A percentile compares a stretch with the other conserved stretches of the same genome.
Conservation (phyloP, 53 echinoderm and acorn worm species). For the Temnopleurus reevesii region DNA sequence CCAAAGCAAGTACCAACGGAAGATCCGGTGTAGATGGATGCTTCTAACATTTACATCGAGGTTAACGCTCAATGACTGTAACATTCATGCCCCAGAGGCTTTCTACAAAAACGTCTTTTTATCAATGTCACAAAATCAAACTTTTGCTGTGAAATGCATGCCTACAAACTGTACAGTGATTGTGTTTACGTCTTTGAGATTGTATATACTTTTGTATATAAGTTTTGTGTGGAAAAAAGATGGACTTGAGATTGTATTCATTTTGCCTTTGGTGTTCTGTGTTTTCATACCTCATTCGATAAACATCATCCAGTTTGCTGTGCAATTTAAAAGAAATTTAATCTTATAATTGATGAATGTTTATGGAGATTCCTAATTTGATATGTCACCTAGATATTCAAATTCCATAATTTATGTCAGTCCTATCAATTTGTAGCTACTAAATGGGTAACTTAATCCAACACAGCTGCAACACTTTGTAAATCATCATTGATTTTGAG, state of each 20-base stretch:
- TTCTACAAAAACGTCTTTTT: not conserved
- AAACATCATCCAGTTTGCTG: not conserved
- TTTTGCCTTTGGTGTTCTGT: not conserved
- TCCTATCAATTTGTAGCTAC: too few relatives aligned
- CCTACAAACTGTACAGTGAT: not conserved
- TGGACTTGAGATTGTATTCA: not conserved
- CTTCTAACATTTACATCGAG: not conserved
- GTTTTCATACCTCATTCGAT: not conserved
- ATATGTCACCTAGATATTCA: too few relatives aligned
- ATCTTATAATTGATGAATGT: too few relatives aligned
- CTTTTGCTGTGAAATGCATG: not conserved
- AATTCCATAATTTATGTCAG: too few relatives aligned
- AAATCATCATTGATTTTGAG: too few relatives aligned
- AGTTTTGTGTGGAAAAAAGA: not conserved
- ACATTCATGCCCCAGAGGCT: not conserved
- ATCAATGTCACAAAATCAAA: not conserved
- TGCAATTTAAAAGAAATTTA: not conserved
- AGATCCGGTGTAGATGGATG: conserved; percentile 65
- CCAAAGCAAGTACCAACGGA: conserved; percentile 57
- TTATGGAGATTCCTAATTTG: too few relatives aligned
- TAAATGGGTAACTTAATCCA: too few relatives aligned
- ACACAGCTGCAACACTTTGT: too few relatives aligned
- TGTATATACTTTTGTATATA: not conserved
- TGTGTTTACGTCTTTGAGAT: not conserved
- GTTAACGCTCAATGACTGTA: too few relatives aligned